Base-by-base conservation (phyloP, 2,888 invertebrate species). In the Pammene fasciana region DNA sequence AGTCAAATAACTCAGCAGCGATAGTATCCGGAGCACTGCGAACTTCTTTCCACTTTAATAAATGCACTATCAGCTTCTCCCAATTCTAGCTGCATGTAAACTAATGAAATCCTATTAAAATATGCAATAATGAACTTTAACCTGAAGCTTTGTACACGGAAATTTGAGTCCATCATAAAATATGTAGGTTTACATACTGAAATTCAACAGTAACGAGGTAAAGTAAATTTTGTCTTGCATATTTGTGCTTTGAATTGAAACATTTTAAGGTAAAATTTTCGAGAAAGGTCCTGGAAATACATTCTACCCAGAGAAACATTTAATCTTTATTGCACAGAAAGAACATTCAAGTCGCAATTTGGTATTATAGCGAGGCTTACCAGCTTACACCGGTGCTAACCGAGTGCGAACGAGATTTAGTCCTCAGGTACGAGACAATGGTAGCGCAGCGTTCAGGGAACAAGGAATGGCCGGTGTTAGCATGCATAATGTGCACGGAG, bases 401-500 rank as follows among this genome's bases (percentile, higher is more conserved):
- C 62, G 60, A 59, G 64, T 67, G 60, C 52, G 66, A 68, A 60
- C 62, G 66, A 72, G 73, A 72, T 76, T 72, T 72, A 70, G 71
- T 66, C 65, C 64, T 67, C 66, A 66, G 71, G 71, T 72, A 72
- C 48, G 66, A 72, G 72, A 74, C 74, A 74, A 75, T 71, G 70
- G 65, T 45, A 65, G 48, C 70, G 50, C 67, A 62, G 54, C 72
- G 71, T 73, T 71, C 57, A 41, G 67, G 68, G 74, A 78, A 71
- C 76, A 80, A 79, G 81, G 79, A 82, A 83, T 82, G 75, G 81
- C 79, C 77, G 75, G 77, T 76, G 82, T 85, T 84, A 85, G 86
- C 86, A 85, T 88, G 83, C 83, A 86, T 88, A 87, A 88, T 87
- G 82, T 79, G 79, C 78, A 81, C 76, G 85, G 84, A 86, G 87